Conservation (phyloP, 2,113 vertebrate species). For the Zosterops hypoxanthus region DNA sequence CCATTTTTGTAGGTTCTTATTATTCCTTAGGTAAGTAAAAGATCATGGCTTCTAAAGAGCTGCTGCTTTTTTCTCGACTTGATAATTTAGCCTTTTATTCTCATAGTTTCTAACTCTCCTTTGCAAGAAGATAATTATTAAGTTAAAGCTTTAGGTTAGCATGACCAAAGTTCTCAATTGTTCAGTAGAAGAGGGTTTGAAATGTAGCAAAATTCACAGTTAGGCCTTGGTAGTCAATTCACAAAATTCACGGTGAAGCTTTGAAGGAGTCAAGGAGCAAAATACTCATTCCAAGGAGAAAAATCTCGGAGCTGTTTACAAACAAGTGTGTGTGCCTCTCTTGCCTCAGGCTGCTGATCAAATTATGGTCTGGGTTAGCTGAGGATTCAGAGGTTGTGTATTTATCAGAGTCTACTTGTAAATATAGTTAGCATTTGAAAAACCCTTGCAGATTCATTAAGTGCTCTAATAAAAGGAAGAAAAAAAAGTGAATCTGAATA, state of each 20-base stretch:
- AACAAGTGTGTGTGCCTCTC: background rate
- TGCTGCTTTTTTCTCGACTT: background rate
- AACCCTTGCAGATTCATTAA: background rate
- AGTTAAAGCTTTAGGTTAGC: background rate
- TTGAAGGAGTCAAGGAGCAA: background rate
- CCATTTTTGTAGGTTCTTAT: background rate
- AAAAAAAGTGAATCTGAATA: background rate
- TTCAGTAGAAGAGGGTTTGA: background rate
- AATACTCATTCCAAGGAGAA: background rate
- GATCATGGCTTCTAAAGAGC: fast-evolving
- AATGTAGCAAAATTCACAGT: background rate
- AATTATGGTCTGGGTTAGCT: background rate
- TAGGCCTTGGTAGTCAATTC: no score
- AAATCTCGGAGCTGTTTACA: background rate
- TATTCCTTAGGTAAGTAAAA: background rate
- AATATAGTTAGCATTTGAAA: background rate
- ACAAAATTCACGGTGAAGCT: no score
- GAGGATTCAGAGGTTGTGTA: background rate
- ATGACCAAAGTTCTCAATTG: background rate
- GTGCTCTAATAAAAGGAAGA: background rate
- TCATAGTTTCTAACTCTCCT: background rate
- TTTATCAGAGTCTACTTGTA: background rate
- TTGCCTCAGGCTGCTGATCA: conserved; percentile 1
- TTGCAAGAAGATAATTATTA: background rate
- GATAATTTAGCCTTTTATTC: background rate